A percentile compares a stretch with the other conserved stretches of the same genome.
These are phyloP conservation scores for Rhamphomyia laevipes DNA, from an alignment of 2,888 invertebrate species.

Conservation along the genomic window DNA sequence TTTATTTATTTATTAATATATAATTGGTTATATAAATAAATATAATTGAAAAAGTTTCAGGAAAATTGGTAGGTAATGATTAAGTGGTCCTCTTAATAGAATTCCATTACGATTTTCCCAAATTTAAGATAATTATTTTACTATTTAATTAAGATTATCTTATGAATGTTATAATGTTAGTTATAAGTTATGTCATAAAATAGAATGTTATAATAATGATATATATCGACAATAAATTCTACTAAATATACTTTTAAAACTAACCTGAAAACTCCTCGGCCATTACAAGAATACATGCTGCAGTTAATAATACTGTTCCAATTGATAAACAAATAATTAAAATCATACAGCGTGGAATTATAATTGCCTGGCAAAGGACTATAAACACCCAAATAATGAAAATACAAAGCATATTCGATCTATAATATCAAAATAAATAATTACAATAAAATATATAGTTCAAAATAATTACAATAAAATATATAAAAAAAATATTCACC, in stretches of 20 bases:
- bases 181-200: too few species aligned
- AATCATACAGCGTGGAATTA: conserved; percentile 52
- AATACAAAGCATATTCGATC: conserved; percentile 85
- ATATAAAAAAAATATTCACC: conserved; percentile 33
- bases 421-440: conserved; percentile 11
- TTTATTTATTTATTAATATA: too few species aligned
- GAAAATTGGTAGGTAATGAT: too few species aligned
- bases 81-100: too few species aligned
- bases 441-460: conserved; percentile 2
- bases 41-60: too few species aligned
- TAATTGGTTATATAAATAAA: too few species aligned
- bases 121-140: neutral
- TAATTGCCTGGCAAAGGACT: conserved; percentile 61
- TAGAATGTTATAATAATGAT: too few species aligned
- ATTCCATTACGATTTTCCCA: neutral
- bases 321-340: conserved; percentile 49
- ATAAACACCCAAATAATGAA: conserved; percentile 85
- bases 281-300: conserved; percentile 69
- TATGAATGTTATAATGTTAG: too few species aligned
- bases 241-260: conserved; percentile 1
- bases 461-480: conserved; percentile 21
- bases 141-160: neutral
- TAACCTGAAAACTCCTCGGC: conserved; percentile 62
- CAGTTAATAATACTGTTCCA: conserved; percentile 57
- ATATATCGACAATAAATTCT: too few species aligned